Conservation (phyloP, 2,797 vertebrate genomes). For the Philypnodon macrostomus region DNA sequence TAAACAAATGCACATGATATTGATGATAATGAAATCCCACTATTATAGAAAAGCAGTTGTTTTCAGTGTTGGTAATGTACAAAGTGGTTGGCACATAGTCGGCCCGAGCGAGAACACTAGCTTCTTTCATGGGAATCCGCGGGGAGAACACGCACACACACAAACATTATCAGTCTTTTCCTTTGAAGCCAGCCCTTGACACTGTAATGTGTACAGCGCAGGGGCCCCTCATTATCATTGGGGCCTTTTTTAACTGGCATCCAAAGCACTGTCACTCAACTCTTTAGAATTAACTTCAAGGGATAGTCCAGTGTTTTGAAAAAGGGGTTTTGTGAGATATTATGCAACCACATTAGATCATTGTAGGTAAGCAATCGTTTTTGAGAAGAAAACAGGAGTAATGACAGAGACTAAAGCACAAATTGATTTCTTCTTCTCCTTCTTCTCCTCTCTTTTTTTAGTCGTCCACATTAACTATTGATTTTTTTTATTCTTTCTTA, state of each 20-base stretch:
- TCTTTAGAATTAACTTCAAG: slow-evolving; percentile 6
- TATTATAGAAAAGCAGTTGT: slow-evolving; percentile 41
- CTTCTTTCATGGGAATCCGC: slow-evolving; percentile 21
- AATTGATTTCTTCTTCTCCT: too few relatives aligned
- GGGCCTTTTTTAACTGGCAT: slow-evolving; percentile 21
- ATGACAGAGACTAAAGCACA: not conserved
- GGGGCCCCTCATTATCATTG: slow-evolving; percentile 18
- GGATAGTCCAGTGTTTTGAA: slow-evolving; percentile 1
- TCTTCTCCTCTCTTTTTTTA: too few relatives aligned
- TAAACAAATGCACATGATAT: slow-evolving; percentile 11
- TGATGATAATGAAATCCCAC: slow-evolving; percentile 35
- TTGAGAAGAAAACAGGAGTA: not conserved
- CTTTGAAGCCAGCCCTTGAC: slow-evolving; percentile 25
- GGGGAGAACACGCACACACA: slow-evolving; percentile 1
- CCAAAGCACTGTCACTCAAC: slow-evolving; percentile 21
- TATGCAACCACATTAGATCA: not conserved
- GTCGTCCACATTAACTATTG: too few relatives aligned
- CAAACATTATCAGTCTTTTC: slow-evolving; percentile 16
- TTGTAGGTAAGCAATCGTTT: not conserved
- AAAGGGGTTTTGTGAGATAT: not conserved
- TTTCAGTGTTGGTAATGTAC: slow-evolving; percentile 28
- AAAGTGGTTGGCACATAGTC: slow-evolving; percentile 21
- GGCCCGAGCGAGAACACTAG: slow-evolving; percentile 24
- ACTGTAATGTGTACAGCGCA: slow-evolving; percentile 23
- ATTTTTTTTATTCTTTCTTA: too few relatives aligned